Evolutionary conservation across 2,888 invertebrate species (phyloP).

Genomic region (Tribolium freemani): DNA sequence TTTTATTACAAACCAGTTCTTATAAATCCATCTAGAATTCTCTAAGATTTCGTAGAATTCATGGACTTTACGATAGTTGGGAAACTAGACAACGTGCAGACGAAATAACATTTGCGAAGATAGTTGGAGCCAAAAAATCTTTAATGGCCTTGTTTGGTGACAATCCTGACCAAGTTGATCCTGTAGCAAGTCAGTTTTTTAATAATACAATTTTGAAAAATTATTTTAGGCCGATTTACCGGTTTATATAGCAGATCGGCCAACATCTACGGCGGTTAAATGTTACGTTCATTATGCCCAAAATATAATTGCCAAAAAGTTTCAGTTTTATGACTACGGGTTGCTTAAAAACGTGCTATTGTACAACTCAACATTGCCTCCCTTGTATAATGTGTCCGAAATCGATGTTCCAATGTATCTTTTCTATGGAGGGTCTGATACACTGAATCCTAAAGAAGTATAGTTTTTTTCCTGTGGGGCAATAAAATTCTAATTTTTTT

Average conservation of each 20-base stretch:
- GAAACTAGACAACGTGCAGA: background rate
- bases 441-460: constrained; percentile 14
- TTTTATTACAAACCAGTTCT: background rate
- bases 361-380: constrained; percentile 38
- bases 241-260: constrained; percentile 13
- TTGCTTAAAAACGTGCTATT: constrained; percentile 7
- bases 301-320: constrained; percentile 21
- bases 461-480: no score
- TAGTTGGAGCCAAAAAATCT: background rate
- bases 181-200: background rate
- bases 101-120: background rate
- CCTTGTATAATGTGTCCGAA: constrained; percentile 33
- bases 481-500: background rate
- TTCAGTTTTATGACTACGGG: constrained; percentile 42
- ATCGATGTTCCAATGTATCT: constrained; percentile 42
- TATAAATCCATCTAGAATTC: background rate
- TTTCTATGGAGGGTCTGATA: constrained; percentile 36
- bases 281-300: constrained; percentile 35
- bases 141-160: background rate
- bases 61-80: background rate
- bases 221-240: constrained; percentile 34
- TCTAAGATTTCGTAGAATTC: background rate
- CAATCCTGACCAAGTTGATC: background rate
- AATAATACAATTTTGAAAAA: background rate
- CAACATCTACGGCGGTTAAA: constrained; percentile 32